Evolutionary conservation across 2,113 vertebrate species (phyloP).

Genomic region (Peromyscus leucopus): DNA sequence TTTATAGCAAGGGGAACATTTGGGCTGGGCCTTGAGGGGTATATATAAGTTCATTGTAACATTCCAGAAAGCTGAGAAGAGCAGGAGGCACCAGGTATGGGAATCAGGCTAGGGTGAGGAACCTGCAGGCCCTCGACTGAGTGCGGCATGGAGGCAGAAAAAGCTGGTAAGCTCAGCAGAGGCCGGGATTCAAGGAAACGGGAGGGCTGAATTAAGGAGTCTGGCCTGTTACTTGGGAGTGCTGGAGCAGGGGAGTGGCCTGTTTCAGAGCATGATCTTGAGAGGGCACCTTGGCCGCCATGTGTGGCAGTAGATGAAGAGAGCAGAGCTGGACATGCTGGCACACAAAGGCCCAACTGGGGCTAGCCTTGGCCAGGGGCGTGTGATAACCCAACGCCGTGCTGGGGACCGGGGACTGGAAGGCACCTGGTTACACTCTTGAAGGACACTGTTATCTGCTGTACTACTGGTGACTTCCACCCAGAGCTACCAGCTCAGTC

Average conservation of each 20-base stretch:
- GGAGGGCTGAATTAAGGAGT: background rate
- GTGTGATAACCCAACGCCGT: background rate
- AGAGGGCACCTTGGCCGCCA: background rate
- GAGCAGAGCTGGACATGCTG: background rate
- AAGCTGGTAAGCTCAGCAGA: background rate
- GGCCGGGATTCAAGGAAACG: background rate
- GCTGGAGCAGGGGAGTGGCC: background rate
- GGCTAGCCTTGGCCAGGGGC: background rate
- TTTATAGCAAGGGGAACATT: background rate
- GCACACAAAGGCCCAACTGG: background rate
- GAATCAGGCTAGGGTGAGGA: background rate
- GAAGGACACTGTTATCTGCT: background rate
- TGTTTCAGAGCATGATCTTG: background rate
- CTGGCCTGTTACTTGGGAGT: background rate
- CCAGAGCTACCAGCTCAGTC: background rate
- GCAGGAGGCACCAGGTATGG: background rate
- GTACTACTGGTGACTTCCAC: background rate
- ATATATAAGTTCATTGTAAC: background rate
- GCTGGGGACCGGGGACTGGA: background rate
- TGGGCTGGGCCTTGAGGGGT: background rate
- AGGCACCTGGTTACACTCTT: background rate
- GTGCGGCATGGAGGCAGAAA: background rate
- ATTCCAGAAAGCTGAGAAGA: background rate
- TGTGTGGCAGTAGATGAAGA: rapidly evolving
- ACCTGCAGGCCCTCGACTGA: background rate